Conservation (phyloP, 2,113 vertebrate species). For the Grus americana region DNA sequence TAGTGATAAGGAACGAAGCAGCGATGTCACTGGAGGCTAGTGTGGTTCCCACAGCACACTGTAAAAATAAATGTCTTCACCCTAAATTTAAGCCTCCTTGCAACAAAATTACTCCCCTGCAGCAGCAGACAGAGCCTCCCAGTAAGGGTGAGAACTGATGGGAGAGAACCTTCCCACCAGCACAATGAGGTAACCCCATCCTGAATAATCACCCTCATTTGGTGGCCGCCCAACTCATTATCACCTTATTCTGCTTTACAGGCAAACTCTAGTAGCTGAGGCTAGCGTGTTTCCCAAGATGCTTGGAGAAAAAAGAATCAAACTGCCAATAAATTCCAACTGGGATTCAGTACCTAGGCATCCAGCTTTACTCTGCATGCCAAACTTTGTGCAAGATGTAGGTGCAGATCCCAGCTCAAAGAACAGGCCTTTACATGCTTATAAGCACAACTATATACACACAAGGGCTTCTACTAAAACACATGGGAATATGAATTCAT, state of each 20-base stretch:
- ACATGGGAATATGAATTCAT: not conserved
- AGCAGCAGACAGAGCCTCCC: not conserved
- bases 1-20: rapidly evolving
- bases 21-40: not conserved
- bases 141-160: not conserved
- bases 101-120: not conserved
- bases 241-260: not conserved
- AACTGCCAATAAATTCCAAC: not conserved
- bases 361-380: not conserved
- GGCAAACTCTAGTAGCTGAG: not conserved
- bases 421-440: not conserved
- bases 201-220: not conserved
- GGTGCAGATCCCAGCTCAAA: not conserved
- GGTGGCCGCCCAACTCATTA: not conserved
- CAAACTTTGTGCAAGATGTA: not conserved
- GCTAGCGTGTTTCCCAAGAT: not conserved
- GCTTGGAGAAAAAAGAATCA: not conserved
- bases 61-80: not conserved
- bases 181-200: not conserved
- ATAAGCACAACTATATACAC: not conserved
- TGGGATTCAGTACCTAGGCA: not conserved
- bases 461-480: not conserved
- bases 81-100: not conserved
- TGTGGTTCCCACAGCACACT: not conserved
- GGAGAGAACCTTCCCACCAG: not conserved